A percentile compares a stretch with the other conserved stretches of the same genome.
Evolutionary conservation across 2,113 vertebrate genomes (phyloP).

Genomic region (Osmerus eperlanus): DNA sequence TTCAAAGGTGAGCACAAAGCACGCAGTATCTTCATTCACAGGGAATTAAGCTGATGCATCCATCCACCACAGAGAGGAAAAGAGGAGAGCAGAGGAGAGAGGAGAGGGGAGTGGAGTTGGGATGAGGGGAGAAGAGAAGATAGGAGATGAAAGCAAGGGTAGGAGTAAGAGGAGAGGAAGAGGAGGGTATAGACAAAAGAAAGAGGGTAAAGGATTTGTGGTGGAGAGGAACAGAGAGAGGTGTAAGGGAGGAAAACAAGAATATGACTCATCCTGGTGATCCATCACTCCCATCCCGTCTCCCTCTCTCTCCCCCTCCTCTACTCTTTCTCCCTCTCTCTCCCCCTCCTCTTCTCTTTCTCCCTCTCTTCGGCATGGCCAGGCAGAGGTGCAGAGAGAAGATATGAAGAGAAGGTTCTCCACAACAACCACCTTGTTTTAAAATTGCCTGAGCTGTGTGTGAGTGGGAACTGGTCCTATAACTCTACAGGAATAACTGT

Average conservation of each 20-base stretch:
- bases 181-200: too few relatives aligned
- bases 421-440: background rate
- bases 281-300: constrained; percentile 14
- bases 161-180: too few relatives aligned
- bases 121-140: too few relatives aligned
- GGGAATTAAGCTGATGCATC: constrained; percentile 34
- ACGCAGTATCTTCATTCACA: background rate
- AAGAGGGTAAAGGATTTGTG: too few relatives aligned
- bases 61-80: too few relatives aligned
- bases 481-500: constrained; percentile 8
- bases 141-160: too few relatives aligned
- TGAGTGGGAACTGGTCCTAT: constrained; percentile 12
- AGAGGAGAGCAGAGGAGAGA: too few relatives aligned
- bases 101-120: too few relatives aligned
- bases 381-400: too few relatives aligned
- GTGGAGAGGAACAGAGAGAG: too few relatives aligned
- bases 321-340: too few relatives aligned
- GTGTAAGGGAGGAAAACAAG: background rate
- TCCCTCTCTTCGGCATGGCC: constrained; percentile 13
- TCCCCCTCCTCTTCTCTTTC: constrained; percentile 42
- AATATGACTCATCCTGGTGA: constrained; percentile 33
- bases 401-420: background rate
- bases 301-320: constrained; percentile 10
- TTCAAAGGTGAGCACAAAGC: constrained; percentile 8
- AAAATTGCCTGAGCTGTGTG: background rate